Evolutionary conservation across 2,888 invertebrate genomes (phyloP).

Genomic region (Euproctis similis): DNA sequence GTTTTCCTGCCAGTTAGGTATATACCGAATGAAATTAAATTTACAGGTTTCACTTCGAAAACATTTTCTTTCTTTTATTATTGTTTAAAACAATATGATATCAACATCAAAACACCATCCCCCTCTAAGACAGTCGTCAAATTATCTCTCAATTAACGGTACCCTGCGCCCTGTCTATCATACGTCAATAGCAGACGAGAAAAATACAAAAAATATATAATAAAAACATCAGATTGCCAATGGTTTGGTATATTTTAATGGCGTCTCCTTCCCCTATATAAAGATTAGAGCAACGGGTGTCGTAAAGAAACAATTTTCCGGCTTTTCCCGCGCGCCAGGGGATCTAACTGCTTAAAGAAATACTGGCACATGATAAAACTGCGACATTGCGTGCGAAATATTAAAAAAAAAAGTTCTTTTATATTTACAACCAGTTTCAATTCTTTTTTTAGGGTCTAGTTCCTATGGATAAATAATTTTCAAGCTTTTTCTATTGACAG

Average conservation of each 20-base stretch:
- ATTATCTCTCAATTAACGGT: constrained; percentile 11
- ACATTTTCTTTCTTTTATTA: no score
- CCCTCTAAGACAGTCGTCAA: constrained; percentile 3
- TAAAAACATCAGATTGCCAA: constrained; percentile 58
- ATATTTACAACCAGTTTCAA: no score
- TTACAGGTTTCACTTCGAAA: no score
- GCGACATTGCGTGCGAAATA: constrained; percentile 27
- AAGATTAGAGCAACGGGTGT: constrained; percentile 69
- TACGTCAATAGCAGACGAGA: constrained; percentile 54
- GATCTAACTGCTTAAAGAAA: constrained; percentile 48
- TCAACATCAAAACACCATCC: constrained; percentile 5
- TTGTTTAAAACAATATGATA: constrained; percentile 1
- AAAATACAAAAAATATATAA: constrained; percentile 60
- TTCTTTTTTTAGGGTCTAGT: no score
- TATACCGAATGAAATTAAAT: no score
- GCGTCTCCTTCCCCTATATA: constrained; percentile 26
- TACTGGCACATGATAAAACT: constrained; percentile 66
- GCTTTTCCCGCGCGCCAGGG: constrained; percentile 50
- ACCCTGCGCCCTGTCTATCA: constrained; percentile 20
- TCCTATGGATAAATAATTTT: no score
- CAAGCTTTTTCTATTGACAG: no score
- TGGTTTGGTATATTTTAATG: constrained; percentile 31
- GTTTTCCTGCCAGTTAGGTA: no score
- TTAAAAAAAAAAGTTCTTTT: neutral
- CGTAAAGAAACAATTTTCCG: constrained; percentile 74